Evolutionary conservation across 1,140 invertebrate species (phyloP).

Genomic region (Ceratitis capitata): DNA sequence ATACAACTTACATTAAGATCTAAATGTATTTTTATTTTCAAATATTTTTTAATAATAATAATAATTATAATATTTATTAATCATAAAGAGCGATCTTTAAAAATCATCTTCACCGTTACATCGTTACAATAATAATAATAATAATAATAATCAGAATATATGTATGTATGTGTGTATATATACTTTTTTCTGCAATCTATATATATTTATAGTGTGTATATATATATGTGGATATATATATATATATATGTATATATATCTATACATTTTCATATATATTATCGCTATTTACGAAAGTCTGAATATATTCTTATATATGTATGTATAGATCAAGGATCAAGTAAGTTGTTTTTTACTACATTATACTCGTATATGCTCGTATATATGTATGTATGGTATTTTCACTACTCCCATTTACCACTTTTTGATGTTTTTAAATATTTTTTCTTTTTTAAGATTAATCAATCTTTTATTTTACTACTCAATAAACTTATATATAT

Average conservation of each 20-base stretch:
- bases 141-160: slow-evolving; percentile 33
- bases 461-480: not conserved
- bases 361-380: no score
- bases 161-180: not conserved
- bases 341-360: slow-evolving; percentile 11
- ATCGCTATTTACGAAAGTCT: slow-evolving; percentile 1
- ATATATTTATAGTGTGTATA: not conserved
- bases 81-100: slow-evolving; percentile 32
- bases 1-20: slow-evolving; percentile 11
- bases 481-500: not conserved
- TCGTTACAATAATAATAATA: slow-evolving; percentile 15
- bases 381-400: not conserved
- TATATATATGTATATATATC: not conserved
- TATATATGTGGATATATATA: not conserved
- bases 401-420: not conserved
- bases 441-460: not conserved
- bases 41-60: slow-evolving; percentile 26
- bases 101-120: slow-evolving; percentile 8
- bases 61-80: no score
- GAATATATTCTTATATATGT: slow-evolving; percentile 13
- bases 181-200: not conserved
- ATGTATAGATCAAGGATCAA: slow-evolving; percentile 1
- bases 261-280: not conserved
- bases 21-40: not conserved
- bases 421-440: not conserved